Conservation (phyloP, 2,797 vertebrate genomes). For the Gallirallus australis region DNA sequence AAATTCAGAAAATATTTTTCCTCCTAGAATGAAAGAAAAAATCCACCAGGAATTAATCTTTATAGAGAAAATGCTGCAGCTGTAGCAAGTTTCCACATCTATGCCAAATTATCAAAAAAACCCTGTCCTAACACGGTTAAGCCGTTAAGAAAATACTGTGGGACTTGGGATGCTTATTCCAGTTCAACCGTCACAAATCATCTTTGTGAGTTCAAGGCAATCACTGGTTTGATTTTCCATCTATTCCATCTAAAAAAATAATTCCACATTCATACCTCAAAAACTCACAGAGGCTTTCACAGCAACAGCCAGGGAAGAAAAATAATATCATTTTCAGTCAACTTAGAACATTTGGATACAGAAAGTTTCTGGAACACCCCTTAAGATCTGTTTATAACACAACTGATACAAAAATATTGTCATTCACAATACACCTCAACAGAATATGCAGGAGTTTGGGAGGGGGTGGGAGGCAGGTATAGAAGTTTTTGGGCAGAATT, state of each 20-base stretch:
- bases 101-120: not conserved
- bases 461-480: not conserved
- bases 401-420: not conserved
- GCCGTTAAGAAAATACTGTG: not conserved
- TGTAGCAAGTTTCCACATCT: not conserved
- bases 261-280: not conserved
- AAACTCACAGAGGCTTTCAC: fast-evolving
- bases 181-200: not conserved
- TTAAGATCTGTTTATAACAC: too few relatives aligned
- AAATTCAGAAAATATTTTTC: not conserved
- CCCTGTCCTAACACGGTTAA: not conserved
- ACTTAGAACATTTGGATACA: not conserved
- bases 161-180: not conserved
- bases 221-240: not conserved
- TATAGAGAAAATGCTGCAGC: not conserved
- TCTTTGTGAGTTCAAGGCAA: not conserved
- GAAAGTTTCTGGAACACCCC: too few relatives aligned
- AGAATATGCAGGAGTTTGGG: too few relatives aligned
- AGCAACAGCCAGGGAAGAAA: not conserved
- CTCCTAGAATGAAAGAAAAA: not conserved
- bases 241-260: not conserved
- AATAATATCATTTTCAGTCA: not conserved
- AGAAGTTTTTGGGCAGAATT: not conserved
- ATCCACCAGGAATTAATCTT: not conserved
- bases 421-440: not conserved